Base-by-base conservation (phyloP, 2,888 invertebrate genomes). In the Phorcus lineatus region DNA sequence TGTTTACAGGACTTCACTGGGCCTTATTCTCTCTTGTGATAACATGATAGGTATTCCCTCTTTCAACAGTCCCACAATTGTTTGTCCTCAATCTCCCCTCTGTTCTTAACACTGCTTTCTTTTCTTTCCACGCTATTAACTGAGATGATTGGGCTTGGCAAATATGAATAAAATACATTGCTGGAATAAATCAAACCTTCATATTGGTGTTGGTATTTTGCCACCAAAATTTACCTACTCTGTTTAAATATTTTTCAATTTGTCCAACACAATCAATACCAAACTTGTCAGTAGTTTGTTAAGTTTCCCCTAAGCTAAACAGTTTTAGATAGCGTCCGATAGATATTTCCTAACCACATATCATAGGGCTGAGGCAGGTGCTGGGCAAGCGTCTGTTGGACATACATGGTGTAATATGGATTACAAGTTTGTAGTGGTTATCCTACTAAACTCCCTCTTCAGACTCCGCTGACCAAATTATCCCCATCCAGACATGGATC, bases 291-390 rank as follows among this genome's bases (percentile, higher is more conserved):
- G 70, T 70, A 7, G 31, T 17, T 19, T 19, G 70, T 36, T 31
- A 70, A 36, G 70, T 70, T 70, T 36, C 70, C 19, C 70, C 28
- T 70, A 36, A 19, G 70, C 40, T 19, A 36, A 62, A 13, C 62
- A 62, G 28, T 28, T 24, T 47, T 19, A 19, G 70, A 70, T n/a
- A 19, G 11, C n/a, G 36, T 11, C 11, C 16, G 70, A 70, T 70
- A 40, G 70, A 31, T 70, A 36, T 70, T 70, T 70, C 70, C 70
- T 70, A 40, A 70, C 70, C 40, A 70, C 40, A 70, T 70, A 70
- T 36, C 36, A 17, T 19, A 19, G 17, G 9, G 19, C 36, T 19
- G 70, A 70, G 19, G 19, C 70, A 70, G 70, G 31, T 70, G 70
- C 7, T n/a, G 11, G 40, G n/a, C 28, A 70, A 36, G 19, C 70